These are phyloP conservation scores for Chymomyza caudatula DNA, from an alignment of 2,888 invertebrate genomes.

Conservation along the genomic window DNA sequence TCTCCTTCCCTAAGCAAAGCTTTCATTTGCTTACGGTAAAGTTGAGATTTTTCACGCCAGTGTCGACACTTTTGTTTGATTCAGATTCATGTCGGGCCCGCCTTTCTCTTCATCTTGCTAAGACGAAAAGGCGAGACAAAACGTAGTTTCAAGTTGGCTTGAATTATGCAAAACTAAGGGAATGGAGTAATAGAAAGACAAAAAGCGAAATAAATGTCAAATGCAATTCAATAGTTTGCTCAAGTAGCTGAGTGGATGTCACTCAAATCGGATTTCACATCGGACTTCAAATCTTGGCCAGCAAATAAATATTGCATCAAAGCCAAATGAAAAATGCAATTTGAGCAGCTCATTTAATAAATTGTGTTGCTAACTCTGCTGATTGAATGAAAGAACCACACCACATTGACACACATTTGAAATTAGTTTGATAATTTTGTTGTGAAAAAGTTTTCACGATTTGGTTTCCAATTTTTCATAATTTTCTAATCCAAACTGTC, in stretches of 20 bases:
- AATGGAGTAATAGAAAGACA: conserved; percentile 22
- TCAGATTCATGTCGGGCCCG: conserved; percentile 49
- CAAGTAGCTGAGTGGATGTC: conserved; percentile 47
- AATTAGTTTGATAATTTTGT: conserved; percentile 25
- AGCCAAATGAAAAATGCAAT: neutral
- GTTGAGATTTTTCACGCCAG: conserved; percentile 39
- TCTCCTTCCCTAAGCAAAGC: conserved; percentile 28
- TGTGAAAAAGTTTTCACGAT: no score
- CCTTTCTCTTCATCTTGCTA: conserved; percentile 24
- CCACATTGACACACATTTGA: neutral
- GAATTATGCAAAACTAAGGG: conserved; percentile 59
- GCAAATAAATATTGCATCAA: neutral
- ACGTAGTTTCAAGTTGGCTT: conserved; percentile 45
- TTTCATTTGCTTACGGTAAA: conserved; percentile 66
- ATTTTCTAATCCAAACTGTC: neutral
- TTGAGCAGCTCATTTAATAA: neutral
- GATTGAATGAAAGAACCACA: neutral
- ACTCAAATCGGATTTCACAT: conserved; percentile 2
- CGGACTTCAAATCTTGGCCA: neutral
- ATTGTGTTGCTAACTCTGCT: neutral
- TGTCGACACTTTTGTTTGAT: conserved; percentile 57
- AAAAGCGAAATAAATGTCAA: conserved; percentile 70
- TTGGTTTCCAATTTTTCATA: neutral
- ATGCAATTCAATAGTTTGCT: conserved; percentile 75
- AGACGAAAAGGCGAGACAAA: neutral